A percentile compares a stretch with the other conserved stretches of the same genome.
phyloP scores from a whole-genome alignment of 2,113 vertebrate species.

The Sylvia atricapilla region DNA sequence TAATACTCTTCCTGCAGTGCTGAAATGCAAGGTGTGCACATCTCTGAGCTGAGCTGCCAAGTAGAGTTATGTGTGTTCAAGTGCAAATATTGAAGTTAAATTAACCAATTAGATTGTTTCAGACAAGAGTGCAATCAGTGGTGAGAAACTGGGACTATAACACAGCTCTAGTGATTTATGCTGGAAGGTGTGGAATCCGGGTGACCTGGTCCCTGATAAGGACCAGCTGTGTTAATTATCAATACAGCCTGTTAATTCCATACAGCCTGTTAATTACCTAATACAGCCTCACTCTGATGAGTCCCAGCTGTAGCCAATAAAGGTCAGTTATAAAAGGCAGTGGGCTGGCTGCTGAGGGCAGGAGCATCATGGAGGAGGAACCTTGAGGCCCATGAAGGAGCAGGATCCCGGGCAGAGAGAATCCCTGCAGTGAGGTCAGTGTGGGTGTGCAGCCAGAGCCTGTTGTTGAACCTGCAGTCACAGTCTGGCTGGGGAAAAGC shows the following conservation, averaged over 20 bases:
- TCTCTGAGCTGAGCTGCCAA: background rate
- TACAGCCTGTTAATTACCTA: background rate
- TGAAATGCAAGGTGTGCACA: background rate
- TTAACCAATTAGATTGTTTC: background rate
- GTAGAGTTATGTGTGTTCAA: background rate
- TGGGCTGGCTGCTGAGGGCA: background rate
- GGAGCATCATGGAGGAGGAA: background rate
- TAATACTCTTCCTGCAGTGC: background rate
- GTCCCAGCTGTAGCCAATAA: background rate
- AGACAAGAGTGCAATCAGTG: background rate
- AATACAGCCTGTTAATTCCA: background rate
- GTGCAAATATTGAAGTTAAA: background rate
- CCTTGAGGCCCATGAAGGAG: background rate
- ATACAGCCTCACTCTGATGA: background rate
- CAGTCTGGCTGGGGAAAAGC: background rate
- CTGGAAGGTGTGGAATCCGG: background rate
- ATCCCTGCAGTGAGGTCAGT: background rate
- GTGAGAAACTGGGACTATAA: background rate
- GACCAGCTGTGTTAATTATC: background rate
- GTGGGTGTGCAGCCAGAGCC: background rate
- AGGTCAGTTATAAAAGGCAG: background rate
- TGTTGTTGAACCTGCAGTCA: background rate
- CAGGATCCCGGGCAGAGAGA: background rate
- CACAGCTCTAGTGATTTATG: background rate
- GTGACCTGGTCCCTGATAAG: background rate